phyloP scores from a whole-genome alignment of 2,888 invertebrate species.

The Nezara viridula region DNA sequence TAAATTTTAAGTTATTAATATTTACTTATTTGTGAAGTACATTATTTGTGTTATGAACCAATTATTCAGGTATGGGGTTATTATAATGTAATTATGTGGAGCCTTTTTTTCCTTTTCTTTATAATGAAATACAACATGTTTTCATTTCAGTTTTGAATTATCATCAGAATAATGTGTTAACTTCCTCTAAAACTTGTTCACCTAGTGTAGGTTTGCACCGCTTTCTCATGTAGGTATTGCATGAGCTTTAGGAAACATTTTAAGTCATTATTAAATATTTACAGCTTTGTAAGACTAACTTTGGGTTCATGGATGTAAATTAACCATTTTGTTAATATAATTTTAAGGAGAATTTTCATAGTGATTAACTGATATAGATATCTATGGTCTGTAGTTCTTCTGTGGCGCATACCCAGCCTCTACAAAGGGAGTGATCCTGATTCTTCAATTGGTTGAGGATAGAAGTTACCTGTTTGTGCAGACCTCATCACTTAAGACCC shows the following conservation, averaged over 20 bases:
- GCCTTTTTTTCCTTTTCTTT: not conserved
- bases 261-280: not conserved
- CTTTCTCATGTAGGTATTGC: conserved; percentile 13
- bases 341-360: not conserved
- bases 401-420: too few species aligned
- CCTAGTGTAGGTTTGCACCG: not conserved
- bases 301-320: not conserved
- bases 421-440: too few species aligned
- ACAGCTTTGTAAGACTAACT: not conserved
- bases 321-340: not conserved
- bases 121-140: not conserved
- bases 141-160: conserved; percentile 41
- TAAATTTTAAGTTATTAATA: too few species aligned
- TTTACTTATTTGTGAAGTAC: too few species aligned
- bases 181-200: not conserved
- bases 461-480: too few species aligned
- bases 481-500: too few species aligned
- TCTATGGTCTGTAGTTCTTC: not conserved
- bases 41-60: not conserved
- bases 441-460: too few species aligned
- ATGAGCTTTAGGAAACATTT: not conserved
- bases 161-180: not conserved
- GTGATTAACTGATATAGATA: not conserved
- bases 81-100: not conserved
- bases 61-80: not conserved